Evolutionary conservation across 2,888 invertebrate genomes (phyloP), one percentile per base, ranked within the genome.

Genomic region (Drosophila paucipuncta): DNA sequence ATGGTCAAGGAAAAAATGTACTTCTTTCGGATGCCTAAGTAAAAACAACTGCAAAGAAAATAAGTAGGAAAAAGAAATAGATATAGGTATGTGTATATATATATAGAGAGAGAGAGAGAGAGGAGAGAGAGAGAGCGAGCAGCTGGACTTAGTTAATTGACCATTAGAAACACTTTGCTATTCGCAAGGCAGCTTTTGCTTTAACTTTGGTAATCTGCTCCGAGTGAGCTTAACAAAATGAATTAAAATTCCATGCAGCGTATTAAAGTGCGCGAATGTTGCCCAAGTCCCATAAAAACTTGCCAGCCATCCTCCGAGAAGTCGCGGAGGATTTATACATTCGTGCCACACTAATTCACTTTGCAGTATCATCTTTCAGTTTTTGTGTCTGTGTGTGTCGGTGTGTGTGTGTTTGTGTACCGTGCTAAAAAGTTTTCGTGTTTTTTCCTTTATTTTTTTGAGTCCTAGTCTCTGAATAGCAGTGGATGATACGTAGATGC

Each of bases 321-420:
- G 49, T 13, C 4, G 35, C 43, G 2, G 13, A 57, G 31, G 39
- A 22, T 65, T 53, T 33, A 69, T 58, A 73, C 64, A 85, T 74
- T 81, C 74, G 82, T 82, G 70, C 68, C 49, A 77, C 77, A 73
- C 82, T 85, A 87, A 86, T 85, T 85, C 85, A 78, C 72, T 88
- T 88, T 80, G 74, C 80, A 76, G 84, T 83, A 83, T 80, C 89
- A 85, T 80, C 82, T 70, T 49, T 57, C 65, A 74, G 67, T 72
- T 72, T 35, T 43, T 49, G 70, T 73, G 67, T 43, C 50, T 43
- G 64, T 55, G 66, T 35, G 6, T 33, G 33, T 6, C 22, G 22
- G 39, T 41, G 54, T 69, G 70, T 73, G 66, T 43, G 53, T 43
- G 62, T 55, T 66, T 35, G 25, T 30, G n/a, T 30, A 10, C 71